Evolutionary conservation across 2,888 invertebrate species (phyloP), one percentile per base, ranked within the genome.

Genomic region (Metallyticus violacea): DNA sequence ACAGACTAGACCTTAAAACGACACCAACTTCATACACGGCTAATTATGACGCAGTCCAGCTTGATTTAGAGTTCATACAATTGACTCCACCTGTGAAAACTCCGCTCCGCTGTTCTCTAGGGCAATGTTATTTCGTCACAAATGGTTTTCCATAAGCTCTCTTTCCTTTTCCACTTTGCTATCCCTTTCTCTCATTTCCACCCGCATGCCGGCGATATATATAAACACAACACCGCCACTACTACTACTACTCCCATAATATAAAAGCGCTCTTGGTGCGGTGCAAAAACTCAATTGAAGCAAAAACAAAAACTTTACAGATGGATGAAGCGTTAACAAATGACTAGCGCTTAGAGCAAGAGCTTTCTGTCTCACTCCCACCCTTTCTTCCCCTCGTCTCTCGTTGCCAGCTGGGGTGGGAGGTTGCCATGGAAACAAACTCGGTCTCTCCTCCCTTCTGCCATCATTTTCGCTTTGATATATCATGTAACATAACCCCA

Each of bases 301-400:
- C 83, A 83, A 83, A 83, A 83, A 83, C 83, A 83, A 83, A 81
- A 83, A 83, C 83, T 83, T 83, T 77, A 79, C 87, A 86, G 86
- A 84, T 77, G 88, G 85, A 85, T 85, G 87, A 88, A 87, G 88
- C 88, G 87, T 87, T 86, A 88, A 87, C 87, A 88, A 88, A 88
- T 87, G 87, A 87, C 87, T 88, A 85, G 62, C 86, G 87, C 85
- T 86, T 87, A 83, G 81, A 82, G 86, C 85, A 28, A 83, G 76
- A 85, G 86, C 81, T 62, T 26, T n/a, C 30, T 29, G n/a, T 29
- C 27, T 81, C 86, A 28, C 80, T 83, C 76, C 76, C 85, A 27
- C 85, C 27, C 77, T 81, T 85, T 81, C 40, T 79, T 62, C 40
- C 40, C 40, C 40, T 62, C 40, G 40, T 62, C 40, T 15, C 40